Conservation (phyloP, 2,113 vertebrate genomes). For the Oxyura jamaicensis region DNA sequence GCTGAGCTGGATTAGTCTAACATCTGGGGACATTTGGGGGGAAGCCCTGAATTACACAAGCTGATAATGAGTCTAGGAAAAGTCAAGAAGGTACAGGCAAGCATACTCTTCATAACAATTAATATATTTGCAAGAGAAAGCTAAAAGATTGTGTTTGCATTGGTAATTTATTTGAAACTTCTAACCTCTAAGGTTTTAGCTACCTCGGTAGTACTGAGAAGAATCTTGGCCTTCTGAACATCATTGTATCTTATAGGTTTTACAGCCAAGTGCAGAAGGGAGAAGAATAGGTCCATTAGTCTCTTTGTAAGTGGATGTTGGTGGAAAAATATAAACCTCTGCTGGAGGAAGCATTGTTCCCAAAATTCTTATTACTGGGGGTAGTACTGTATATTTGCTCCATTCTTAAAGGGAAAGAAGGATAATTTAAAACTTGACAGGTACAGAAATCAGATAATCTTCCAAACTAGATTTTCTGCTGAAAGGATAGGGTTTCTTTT, state of each 20-base stretch:
- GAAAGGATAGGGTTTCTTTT: not conserved
- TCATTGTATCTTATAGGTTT: rapidly evolving
- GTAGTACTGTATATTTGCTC: not conserved
- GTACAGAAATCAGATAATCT: not conserved
- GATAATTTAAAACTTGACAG: not conserved
- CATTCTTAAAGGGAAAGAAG: not conserved
- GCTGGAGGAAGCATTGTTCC: not conserved
- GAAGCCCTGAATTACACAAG: not conserved
- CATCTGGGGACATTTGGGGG: not conserved
- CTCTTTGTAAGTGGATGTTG: not conserved
- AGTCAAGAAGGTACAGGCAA: not conserved
- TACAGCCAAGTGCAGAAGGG: not conserved
- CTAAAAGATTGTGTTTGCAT: not conserved
- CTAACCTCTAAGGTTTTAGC: not conserved
- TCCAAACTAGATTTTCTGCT: not conserved
- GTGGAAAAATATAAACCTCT: not conserved
- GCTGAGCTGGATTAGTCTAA: not conserved
- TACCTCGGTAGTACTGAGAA: not conserved
- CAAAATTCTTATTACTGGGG: not conserved
- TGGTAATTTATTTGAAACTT: not conserved
- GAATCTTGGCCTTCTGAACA: not conserved
- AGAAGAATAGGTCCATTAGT: not conserved
- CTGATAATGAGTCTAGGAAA: not conserved
- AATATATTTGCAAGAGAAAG: not conserved
- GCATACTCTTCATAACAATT: not conserved